These are phyloP conservation scores for Chondrilla cf. caribensis DNA, from an alignment of 37 sponge, comb jelly and placozoan species.

Conservation along the genomic window DNA sequence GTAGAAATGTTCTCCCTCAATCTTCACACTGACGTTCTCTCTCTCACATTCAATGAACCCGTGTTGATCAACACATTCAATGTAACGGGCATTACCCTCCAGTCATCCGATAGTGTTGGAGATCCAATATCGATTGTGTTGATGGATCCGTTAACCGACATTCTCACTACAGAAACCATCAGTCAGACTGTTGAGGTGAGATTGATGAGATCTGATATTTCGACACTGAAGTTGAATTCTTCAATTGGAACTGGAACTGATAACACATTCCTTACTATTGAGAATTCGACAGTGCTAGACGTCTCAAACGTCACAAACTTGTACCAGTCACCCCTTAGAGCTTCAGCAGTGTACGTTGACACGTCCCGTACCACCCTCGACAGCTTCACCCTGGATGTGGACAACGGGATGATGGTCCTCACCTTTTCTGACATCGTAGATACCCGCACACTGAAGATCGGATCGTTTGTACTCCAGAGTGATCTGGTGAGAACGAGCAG, in stretches of 20 bases:
- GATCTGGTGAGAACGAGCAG: slow-evolving; percentile 3
- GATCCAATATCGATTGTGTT: background rate
- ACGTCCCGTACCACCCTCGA: slow-evolving; percentile 24
- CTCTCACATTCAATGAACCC: slow-evolving; percentile 81
- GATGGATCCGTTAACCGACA: slow-evolving; percentile 36
- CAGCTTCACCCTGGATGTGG: slow-evolving; percentile 64
- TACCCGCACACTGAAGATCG: slow-evolving; percentile 41
- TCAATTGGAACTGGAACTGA: slow-evolving; percentile 23
- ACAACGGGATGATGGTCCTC: slow-evolving; percentile 54
- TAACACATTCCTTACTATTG: slow-evolving; percentile 19
- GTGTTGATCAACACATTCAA: slow-evolving; percentile 52
- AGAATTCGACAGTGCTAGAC: slow-evolving; percentile 38
- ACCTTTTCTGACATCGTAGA: slow-evolving; percentile 63
- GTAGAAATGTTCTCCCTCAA: slow-evolving; percentile 54
- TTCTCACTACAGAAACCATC: background rate
- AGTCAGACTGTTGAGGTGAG: background rate
- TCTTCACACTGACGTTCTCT: slow-evolving; percentile 48
- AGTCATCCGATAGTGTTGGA: slow-evolving; percentile 21
- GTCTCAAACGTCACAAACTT: slow-evolving; percentile 33
- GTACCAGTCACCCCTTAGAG: background rate
- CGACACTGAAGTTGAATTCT: slow-evolving; percentile 40
- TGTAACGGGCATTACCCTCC: slow-evolving; percentile 36
- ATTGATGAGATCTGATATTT: slow-evolving; percentile 41
- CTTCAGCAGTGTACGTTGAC: slow-evolving; percentile 29
- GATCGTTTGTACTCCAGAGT: slow-evolving; percentile 57